phyloP scores from a whole-genome alignment of 2,888 invertebrate genomes.

The Hirtodrosophila cameraria region DNA sequence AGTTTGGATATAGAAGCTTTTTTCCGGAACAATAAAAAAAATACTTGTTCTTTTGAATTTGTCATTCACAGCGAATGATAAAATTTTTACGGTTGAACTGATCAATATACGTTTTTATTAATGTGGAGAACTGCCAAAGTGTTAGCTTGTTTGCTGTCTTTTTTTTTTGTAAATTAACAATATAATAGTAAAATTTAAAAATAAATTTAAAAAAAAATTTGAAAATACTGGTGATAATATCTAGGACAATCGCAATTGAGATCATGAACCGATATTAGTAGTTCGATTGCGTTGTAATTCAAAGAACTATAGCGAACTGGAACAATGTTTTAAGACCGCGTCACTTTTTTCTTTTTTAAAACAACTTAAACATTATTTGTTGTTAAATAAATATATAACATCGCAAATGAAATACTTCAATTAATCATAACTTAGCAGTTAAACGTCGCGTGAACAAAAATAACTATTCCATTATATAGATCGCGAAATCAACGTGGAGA shows the following conservation, averaged over 20 bases:
- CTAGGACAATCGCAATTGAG: neutral
- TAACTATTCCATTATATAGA: neutral
- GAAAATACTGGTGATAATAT: neutral
- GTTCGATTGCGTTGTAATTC: constrained; percentile 10
- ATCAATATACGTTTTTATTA: no score
- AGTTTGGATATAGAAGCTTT: no score
- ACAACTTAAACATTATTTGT: constrained; percentile 25
- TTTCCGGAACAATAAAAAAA: no score
- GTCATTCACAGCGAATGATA: constrained; percentile 3
- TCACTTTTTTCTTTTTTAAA: constrained; percentile 64
- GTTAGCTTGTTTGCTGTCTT: no score
- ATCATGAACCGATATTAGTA: constrained; percentile 1
- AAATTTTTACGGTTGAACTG: no score
- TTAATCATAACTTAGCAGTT: neutral
- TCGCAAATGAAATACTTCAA: neutral
- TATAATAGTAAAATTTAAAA: no score
- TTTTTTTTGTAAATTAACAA: no score
- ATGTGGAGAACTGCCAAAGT: no score
- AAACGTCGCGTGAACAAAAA: neutral
- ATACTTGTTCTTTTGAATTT: neutral
- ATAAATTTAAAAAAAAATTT: no score
- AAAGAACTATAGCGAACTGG: constrained; percentile 19
- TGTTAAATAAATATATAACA: neutral
- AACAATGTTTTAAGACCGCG: constrained; percentile 48
- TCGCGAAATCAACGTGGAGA: constrained; percentile 17